A percentile compares a stretch with the other conserved stretches of the same genome.
These are phyloP conservation scores for Camelus bactrianus DNA, from an alignment of 2,113 vertebrate genomes.

Conservation along the genomic window DNA sequence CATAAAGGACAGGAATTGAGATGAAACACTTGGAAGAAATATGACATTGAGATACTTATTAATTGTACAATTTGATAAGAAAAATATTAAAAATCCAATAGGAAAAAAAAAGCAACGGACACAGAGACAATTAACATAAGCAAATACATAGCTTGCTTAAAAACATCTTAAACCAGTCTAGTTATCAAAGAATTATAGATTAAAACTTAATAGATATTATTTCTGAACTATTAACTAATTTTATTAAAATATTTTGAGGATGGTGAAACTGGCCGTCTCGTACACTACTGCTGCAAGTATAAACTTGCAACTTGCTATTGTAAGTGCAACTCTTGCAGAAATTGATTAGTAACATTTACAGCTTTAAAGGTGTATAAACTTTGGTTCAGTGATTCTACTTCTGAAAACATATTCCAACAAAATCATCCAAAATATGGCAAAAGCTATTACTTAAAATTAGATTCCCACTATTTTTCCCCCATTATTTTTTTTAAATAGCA, in stretches of 20 bases:
- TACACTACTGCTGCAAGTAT: background rate
- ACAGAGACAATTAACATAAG: slow-evolving; percentile 2
- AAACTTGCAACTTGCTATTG: background rate
- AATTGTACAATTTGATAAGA: slow-evolving; percentile 15
- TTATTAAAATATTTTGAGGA: background rate
- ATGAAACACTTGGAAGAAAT: background rate
- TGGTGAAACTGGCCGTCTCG: background rate
- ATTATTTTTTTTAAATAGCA: slow-evolving; percentile 1
- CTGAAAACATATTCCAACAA: background rate
- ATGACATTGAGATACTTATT: background rate
- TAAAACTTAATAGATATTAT: background rate
- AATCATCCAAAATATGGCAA: slow-evolving; percentile 45
- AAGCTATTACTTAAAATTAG: background rate
- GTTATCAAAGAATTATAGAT: background rate
- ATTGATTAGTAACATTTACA: slow-evolving; percentile 4
- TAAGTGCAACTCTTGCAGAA: background rate
- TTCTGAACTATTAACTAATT: background rate
- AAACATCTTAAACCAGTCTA: background rate
- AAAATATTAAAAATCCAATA: slow-evolving; percentile 20
- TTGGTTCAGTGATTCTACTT: background rate
- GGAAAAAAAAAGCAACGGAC: slow-evolving; percentile 2
- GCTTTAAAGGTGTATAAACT: background rate
- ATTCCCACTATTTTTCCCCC: background rate
- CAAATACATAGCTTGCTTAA: slow-evolving; percentile 21
- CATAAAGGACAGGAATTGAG: background rate